Evolutionary conservation across 2,888 invertebrate genomes (phyloP).

Genomic region (Eilema sororculum): DNA sequence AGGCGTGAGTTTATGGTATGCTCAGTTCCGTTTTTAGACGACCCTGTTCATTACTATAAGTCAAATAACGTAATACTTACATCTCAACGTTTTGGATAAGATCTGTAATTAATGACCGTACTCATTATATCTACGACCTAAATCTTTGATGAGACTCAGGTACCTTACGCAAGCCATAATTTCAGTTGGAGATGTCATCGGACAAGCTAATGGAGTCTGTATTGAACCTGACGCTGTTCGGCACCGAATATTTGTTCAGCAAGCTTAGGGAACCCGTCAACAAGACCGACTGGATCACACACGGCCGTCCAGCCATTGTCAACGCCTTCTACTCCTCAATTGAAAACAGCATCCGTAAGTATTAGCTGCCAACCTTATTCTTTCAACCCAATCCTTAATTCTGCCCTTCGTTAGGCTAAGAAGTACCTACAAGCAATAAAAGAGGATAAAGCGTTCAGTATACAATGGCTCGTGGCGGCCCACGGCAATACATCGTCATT

Average conservation of each 20-base stretch:
- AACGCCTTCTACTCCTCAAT: slow-evolving; percentile 95
- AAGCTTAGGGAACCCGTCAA: slow-evolving; percentile 93
- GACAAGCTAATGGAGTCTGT: slow-evolving; percentile 92
- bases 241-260: slow-evolving; percentile 92
- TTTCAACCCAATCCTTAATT: neutral
- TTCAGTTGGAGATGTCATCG: slow-evolving; percentile 90
- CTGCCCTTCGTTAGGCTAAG: neutral
- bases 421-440: neutral
- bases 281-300: slow-evolving; percentile 95
- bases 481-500: no score
- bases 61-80: neutral
- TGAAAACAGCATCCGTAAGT: slow-evolving; percentile 95
- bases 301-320: slow-evolving; percentile 94
- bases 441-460: neutral
- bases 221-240: slow-evolving; percentile 92
- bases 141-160: neutral
- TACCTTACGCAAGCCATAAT: neutral
- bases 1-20: no score
- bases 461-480: no score
- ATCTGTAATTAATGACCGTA: neutral
- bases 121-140: neutral
- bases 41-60: neutral
- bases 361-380: neutral
- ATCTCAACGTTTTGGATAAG: neutral
- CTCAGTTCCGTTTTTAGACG: neutral